A percentile compares a stretch with the other conserved stretches of the same genome.
phyloP scores from a whole-genome alignment of 2,888 invertebrate genomes.

The Micoletzkya japonica region DNA sequence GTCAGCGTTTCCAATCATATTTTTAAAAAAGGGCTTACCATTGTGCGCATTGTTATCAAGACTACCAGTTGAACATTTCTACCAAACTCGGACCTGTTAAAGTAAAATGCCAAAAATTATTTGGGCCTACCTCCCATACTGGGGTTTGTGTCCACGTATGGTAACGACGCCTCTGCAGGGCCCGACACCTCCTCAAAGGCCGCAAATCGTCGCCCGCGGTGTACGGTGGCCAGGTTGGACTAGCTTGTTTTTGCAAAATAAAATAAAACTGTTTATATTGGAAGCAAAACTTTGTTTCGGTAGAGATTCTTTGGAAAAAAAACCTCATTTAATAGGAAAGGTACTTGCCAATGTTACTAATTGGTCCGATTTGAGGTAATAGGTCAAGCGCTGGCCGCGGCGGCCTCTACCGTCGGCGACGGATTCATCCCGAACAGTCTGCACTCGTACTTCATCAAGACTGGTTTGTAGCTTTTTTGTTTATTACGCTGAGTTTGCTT shows the following conservation, averaged over 20 bases:
- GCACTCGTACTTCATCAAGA: slow-evolving; percentile 66
- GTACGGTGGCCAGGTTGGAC: slow-evolving; percentile 66
- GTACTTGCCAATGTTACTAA: not conserved
- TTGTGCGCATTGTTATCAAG: too few species aligned
- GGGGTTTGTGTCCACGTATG: not conserved
- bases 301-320: too few species aligned
- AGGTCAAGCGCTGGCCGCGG: slow-evolving; percentile 66
- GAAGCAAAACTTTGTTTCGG: not conserved
- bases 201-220: slow-evolving; percentile 55
- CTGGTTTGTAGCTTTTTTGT: slow-evolving; percentile 54
- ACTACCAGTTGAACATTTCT: too few species aligned
- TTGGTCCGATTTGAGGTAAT: slow-evolving; percentile 9
- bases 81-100: too few species aligned
- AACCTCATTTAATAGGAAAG: not conserved
- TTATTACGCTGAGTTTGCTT: too few species aligned
- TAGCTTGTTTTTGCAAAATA: too few species aligned
- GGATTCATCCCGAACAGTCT: slow-evolving; percentile 65
- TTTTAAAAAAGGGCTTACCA: too few species aligned
- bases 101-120: too few species aligned
- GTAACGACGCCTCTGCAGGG: slow-evolving; percentile 36
- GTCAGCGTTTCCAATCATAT: too few species aligned
- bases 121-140: too few species aligned
- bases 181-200: slow-evolving; percentile 53
- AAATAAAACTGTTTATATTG: not conserved
- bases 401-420: slow-evolving; percentile 64